Percentiles rank a stretch among this genome's conserved stretches.
Conservation (phyloP, 1,140 invertebrate genomes). For the Ctenoplectra terminalis region DNA sequence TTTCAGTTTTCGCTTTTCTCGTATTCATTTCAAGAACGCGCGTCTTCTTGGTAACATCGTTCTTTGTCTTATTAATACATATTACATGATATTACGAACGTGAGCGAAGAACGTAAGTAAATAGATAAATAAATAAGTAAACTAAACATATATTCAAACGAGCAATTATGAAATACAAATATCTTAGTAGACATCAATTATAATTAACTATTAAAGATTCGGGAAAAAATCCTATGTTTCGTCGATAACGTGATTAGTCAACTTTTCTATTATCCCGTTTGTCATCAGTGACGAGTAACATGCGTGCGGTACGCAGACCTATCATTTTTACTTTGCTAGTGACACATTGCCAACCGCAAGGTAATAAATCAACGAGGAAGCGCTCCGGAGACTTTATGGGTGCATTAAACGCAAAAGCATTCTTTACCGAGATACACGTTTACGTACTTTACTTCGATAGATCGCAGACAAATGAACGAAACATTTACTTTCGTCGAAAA, state of each 20-base stretch:
- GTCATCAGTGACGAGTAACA: conserved; percentile 19
- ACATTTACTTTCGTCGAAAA: not conserved
- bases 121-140: too few species aligned
- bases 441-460: conserved; percentile 21
- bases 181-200: too few species aligned
- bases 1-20: not conserved
- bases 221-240: not conserved
- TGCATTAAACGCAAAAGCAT: conserved; percentile 34
- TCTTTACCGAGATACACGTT: conserved; percentile 19
- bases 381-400: conserved; percentile 14
- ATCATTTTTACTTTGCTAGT: conserved; percentile 20
- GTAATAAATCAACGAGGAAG: conserved; percentile 39
- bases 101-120: too few species aligned
- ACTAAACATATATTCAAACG: too few species aligned
- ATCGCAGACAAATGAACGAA: conserved; percentile 15
- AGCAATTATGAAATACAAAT: too few species aligned
- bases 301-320: not conserved
- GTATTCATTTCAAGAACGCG: not conserved
- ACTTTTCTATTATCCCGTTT: conserved; percentile 9
- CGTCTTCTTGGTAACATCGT: not conserved
- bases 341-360: not conserved
- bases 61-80: not conserved
- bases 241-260: not conserved
- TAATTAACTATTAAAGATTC: too few species aligned
- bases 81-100: too few species aligned